Evolutionary conservation across 1,140 invertebrate genomes (phyloP).

Genomic region (Himalopsyche phryganea): DNA sequence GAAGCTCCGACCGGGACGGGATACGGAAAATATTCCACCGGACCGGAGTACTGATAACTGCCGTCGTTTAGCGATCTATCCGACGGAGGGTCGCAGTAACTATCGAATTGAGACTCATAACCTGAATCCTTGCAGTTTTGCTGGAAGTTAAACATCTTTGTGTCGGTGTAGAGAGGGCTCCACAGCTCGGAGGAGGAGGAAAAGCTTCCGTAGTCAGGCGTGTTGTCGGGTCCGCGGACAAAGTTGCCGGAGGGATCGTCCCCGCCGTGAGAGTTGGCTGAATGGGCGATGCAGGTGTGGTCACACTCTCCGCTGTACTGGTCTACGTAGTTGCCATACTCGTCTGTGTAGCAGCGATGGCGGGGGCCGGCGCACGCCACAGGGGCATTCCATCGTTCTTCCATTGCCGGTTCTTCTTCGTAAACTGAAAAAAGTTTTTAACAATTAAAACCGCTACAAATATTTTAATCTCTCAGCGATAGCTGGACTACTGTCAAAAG

Average conservation of each 20-base stretch:
- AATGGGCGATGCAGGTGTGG: slow-evolving; percentile 34
- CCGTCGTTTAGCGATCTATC: background rate
- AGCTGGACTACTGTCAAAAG: background rate
- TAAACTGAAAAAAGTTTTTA: background rate
- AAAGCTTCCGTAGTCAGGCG: slow-evolving; percentile 11
- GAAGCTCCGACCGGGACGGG: too few relatives aligned
- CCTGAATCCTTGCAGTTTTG: slow-evolving; percentile 5
- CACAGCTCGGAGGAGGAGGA: slow-evolving; percentile 21
- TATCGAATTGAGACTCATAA: too few relatives aligned
- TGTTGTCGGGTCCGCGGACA: slow-evolving; percentile 1
- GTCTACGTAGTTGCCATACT: slow-evolving; percentile 51
- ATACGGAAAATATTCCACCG: too few relatives aligned
- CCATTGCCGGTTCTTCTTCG: slow-evolving; percentile 12
- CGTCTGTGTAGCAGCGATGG: slow-evolving; percentile 48
- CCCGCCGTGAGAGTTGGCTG: slow-evolving; percentile 6
- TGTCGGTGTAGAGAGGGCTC: slow-evolving; percentile 23
- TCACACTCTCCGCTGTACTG: slow-evolving; percentile 43
- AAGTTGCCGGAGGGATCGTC: background rate
- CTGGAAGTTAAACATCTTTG: slow-evolving; percentile 16
- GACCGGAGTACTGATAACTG: background rate
- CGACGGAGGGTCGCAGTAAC: too few relatives aligned
- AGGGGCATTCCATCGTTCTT: slow-evolving; percentile 36
- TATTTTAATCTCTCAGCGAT: too few relatives aligned
- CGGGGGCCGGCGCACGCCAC: slow-evolving; percentile 39
- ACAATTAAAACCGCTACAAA: background rate